Conservation (phyloP, 2,113 vertebrate species). For the Bagarius yarrelli region DNA sequence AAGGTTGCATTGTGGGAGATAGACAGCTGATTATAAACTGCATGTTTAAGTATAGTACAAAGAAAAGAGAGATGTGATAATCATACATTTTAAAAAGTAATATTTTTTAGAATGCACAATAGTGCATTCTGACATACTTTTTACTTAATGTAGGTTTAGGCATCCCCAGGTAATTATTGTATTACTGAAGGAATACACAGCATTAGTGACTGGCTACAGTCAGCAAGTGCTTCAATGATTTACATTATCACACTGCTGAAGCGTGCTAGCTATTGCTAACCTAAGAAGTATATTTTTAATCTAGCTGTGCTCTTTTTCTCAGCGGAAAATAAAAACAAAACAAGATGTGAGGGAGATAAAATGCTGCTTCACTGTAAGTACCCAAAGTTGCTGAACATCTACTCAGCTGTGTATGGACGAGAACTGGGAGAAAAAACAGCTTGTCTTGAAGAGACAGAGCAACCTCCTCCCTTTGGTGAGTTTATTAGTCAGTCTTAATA, state of each 20-base stretch:
- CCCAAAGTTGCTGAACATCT: conserved; percentile 88
- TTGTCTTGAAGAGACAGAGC: conserved; percentile 66
- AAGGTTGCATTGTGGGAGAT: too few species aligned
- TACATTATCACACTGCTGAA: too few species aligned
- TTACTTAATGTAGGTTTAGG: too few species aligned
- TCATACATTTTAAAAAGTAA: too few species aligned
- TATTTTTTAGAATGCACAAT: too few species aligned
- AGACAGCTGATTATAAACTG: too few species aligned
- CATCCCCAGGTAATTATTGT: not conserved
- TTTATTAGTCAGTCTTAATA: not conserved
- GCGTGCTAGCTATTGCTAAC: too few species aligned
- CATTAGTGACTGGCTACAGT: not conserved
- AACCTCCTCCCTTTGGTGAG: conserved; percentile 79
- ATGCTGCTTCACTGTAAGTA: conserved; percentile 86
- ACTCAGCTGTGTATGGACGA: conserved; percentile 85
- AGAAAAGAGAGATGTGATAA: too few species aligned
- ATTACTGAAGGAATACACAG: not conserved
- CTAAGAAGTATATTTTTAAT: not conserved
- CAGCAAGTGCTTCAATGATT: not conserved
- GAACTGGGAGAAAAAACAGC: conserved; percentile 65
- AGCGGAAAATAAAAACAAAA: conserved; percentile 89
- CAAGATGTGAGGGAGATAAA: conserved; percentile 83
- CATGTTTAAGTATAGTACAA: too few species aligned
- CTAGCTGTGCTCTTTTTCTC: not conserved
- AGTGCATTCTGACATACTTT: too few species aligned